Evolutionary conservation across 2,888 invertebrate genomes (phyloP).

Genomic region (Bembecia ichneumoniformis): DNA sequence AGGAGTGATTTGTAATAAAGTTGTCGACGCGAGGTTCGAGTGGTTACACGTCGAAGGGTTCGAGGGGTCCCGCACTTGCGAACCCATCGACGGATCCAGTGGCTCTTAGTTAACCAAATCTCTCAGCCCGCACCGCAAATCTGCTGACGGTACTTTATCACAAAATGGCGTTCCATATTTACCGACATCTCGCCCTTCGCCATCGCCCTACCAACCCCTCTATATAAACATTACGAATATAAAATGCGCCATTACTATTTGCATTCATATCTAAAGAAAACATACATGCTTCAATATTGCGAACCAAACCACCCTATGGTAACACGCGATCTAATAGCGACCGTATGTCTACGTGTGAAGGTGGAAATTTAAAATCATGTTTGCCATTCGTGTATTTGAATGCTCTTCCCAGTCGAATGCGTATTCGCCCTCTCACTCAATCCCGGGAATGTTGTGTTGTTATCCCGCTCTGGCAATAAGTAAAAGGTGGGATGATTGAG

Average conservation of each 20-base stretch:
- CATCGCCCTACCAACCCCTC: slow-evolving; percentile 39
- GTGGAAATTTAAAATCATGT: slow-evolving; percentile 4
- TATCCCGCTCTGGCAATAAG: slow-evolving; percentile 45
- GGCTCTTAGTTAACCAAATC: slow-evolving; percentile 31
- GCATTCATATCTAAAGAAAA: slow-evolving; percentile 72
- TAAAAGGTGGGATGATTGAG: slow-evolving; percentile 69
- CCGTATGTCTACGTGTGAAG: slow-evolving; percentile 12
- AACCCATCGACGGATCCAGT: slow-evolving; percentile 14
- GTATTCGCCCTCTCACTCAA: slow-evolving; percentile 30
- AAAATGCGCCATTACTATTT: slow-evolving; percentile 72
- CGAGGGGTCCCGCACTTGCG: slow-evolving; percentile 12
- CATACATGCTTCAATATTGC: slow-evolving; percentile 68
- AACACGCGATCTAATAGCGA: slow-evolving; percentile 12
- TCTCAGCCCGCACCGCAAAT: slow-evolving; percentile 15
- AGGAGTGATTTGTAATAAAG: too few relatives aligned
- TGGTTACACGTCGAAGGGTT: background rate
- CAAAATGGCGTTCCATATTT: slow-evolving; percentile 62
- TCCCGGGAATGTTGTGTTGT: slow-evolving; percentile 6
- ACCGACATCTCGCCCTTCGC: slow-evolving; percentile 22
- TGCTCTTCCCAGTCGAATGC: slow-evolving; percentile 52
- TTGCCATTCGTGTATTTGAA: slow-evolving; percentile 37
- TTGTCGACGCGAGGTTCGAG: too few relatives aligned
- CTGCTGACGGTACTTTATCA: slow-evolving; percentile 47
- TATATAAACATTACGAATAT: slow-evolving; percentile 67
- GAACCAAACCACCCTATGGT: slow-evolving; percentile 28